phyloP scores from a whole-genome alignment of 2,888 invertebrate genomes.

The Smittia sp. region DNA sequence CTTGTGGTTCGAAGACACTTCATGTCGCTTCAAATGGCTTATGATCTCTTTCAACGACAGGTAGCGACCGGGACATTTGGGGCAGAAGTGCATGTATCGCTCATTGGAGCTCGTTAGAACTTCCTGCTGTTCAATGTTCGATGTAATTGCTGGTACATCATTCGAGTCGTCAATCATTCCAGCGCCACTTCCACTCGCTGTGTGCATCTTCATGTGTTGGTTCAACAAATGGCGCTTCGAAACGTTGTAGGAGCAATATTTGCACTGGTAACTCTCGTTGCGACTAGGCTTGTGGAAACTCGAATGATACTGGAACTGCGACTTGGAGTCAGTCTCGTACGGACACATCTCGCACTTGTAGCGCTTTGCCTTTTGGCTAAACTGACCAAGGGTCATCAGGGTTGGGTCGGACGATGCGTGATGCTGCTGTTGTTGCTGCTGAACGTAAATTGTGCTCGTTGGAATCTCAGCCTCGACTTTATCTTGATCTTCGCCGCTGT shows the following conservation, averaged over 20 bases:
- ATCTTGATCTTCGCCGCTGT: slow-evolving; percentile 36
- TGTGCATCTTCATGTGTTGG: slow-evolving; percentile 77
- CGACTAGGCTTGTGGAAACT: slow-evolving; percentile 66
- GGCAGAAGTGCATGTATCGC: slow-evolving; percentile 67
- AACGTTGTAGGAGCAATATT: slow-evolving; percentile 77
- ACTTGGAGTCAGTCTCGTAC: slow-evolving; percentile 80
- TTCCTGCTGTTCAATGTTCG: slow-evolving; percentile 48
- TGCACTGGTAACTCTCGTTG: slow-evolving; percentile 63
- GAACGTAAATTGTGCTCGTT: slow-evolving; percentile 1
- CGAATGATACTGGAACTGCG: slow-evolving; percentile 82
- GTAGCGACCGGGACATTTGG: slow-evolving; percentile 80
- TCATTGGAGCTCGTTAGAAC: slow-evolving; percentile 43
- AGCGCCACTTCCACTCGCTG: slow-evolving; percentile 52
- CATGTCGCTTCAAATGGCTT: slow-evolving; percentile 71
- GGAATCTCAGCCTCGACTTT: slow-evolving; percentile 26
- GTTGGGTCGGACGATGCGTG: background rate
- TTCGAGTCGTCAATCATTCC: slow-evolving; percentile 49
- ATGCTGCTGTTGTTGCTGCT: slow-evolving; percentile 4
- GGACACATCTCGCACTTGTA: slow-evolving; percentile 79
- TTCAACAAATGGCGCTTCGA: slow-evolving; percentile 77
- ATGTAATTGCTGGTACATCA: slow-evolving; percentile 47
- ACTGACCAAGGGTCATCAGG: background rate
- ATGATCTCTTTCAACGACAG: slow-evolving; percentile 70
- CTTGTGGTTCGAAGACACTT: slow-evolving; percentile 61
- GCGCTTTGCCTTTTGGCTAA: slow-evolving; percentile 57